Conservation (phyloP, 2,888 invertebrate species). For the Spicauda simplicius region DNA sequence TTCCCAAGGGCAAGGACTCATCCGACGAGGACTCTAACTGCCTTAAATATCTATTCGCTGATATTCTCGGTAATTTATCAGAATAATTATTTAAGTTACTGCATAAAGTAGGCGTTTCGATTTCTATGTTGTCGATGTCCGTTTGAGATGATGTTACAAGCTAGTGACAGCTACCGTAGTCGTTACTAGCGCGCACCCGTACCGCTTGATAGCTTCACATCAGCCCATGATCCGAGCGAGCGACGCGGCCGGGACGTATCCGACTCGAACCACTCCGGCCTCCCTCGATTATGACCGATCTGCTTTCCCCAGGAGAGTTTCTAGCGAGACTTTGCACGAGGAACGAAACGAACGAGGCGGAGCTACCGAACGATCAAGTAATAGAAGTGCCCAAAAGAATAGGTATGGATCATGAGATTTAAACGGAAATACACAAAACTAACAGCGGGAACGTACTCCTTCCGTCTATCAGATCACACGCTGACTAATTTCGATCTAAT, state of each 20-base stretch:
- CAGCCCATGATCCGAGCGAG: conserved; percentile 41
- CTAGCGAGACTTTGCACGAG: conserved; percentile 68
- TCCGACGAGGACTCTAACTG: conserved; percentile 87
- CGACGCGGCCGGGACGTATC: conserved; percentile 39
- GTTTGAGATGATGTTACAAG: conserved; percentile 59
- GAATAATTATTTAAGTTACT: conserved; percentile 45
- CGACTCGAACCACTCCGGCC: conserved; percentile 37
- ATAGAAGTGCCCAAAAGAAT: conserved; percentile 49
- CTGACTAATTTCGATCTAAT: conserved; percentile 46
- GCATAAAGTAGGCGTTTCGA: conserved; percentile 66
- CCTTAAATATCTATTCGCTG: conserved; percentile 89
- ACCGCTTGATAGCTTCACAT: conserved; percentile 52
- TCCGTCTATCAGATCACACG: conserved; percentile 39
- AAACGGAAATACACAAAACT: conserved; percentile 38
- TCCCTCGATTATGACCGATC: conserved; percentile 46
- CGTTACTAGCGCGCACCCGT: conserved; percentile 54
- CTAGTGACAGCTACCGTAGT: conserved; percentile 59
- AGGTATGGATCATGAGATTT: conserved; percentile 48
- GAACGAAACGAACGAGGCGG: conserved; percentile 39
- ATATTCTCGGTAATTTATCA: conserved; percentile 86
- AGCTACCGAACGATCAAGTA: conserved; percentile 40
- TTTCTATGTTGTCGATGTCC: conserved; percentile 76
- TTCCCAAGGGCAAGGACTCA: conserved; percentile 76
- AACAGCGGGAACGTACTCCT: conserved; percentile 44
- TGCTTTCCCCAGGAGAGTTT: conserved; percentile 71